A percentile compares a stretch with the other conserved stretches of the same genome.
phyloP scores from a whole-genome alignment of 2,888 invertebrate genomes.

The Biston betularia region DNA sequence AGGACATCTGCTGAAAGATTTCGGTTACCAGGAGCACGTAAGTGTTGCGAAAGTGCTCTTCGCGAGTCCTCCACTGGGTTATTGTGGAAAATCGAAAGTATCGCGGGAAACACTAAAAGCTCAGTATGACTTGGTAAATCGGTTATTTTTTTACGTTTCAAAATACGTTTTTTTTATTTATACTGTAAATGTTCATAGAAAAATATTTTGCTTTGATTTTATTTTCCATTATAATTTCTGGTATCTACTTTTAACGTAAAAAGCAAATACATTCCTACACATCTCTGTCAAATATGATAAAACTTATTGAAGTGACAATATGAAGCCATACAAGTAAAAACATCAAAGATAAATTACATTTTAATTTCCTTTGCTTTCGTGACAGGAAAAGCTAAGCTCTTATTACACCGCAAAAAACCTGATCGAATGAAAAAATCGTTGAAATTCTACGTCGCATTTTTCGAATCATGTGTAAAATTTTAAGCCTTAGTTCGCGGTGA shows the following conservation, averaged over 20 bases:
- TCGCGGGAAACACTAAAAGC: conserved; percentile 27
- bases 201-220: too few relatives aligned
- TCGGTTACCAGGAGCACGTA: conserved; percentile 43
- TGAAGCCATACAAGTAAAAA: background rate
- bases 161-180: background rate
- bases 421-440: conserved; percentile 20
- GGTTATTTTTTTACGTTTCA: conserved; percentile 15
- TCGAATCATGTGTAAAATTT: background rate
- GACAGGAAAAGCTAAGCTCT: conserved; percentile 7
- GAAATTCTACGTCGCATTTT: conserved; percentile 17
- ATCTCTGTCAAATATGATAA: background rate
- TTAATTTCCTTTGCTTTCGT: conserved; percentile 5
- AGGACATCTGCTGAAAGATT: conserved; percentile 27
- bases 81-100: conserved; percentile 22
- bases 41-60: conserved; percentile 43
- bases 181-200: too few relatives aligned
- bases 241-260: too few relatives aligned
- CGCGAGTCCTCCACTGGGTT: conserved; percentile 17
- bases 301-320: background rate
- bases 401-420: conserved; percentile 20
- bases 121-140: conserved; percentile 12
- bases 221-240: too few relatives aligned
- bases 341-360: conserved; percentile 14
- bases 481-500: conserved; percentile 8
- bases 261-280: too few relatives aligned